These are phyloP conservation scores for Hepsetus odoe DNA, from an alignment of 2,113 vertebrate genomes.

Conservation along the genomic window DNA sequence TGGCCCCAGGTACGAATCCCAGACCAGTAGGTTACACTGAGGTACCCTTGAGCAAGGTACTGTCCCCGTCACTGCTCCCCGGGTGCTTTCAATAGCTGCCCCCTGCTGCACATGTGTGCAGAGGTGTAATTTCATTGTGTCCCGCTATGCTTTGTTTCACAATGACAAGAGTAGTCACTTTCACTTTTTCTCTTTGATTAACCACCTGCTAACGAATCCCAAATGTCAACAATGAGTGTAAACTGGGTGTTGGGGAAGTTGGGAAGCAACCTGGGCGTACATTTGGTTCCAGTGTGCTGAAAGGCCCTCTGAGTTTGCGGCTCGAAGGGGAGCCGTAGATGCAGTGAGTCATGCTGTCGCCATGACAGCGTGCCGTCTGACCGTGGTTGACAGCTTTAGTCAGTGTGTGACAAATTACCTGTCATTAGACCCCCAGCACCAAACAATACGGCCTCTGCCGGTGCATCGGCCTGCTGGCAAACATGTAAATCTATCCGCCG, in stretches of 20 bases:
- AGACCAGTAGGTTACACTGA: too few relatives aligned
- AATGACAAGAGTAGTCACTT: too few relatives aligned
- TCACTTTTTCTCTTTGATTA: too few relatives aligned
- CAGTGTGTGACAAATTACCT: constrained; percentile 56
- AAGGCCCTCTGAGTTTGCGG: constrained; percentile 11
- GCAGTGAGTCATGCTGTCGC: constrained; percentile 50
- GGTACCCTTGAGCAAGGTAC: too few relatives aligned
- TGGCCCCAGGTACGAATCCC: too few relatives aligned
- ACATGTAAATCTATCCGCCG: constrained; percentile 41
- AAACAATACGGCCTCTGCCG: constrained; percentile 43
- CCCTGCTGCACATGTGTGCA: too few relatives aligned
- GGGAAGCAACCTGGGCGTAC: neutral
- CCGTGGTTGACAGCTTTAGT: constrained; percentile 51
- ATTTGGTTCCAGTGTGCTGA: neutral
- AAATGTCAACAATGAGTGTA: neutral
- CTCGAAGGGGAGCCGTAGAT: constrained; percentile 8
- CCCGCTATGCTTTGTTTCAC: too few relatives aligned
- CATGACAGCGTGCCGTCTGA: constrained; percentile 52
- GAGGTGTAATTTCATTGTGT: too few relatives aligned
- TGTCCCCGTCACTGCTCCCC: too few relatives aligned
- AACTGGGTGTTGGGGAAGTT: neutral
- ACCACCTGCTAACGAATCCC: neutral
- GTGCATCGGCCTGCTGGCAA: constrained; percentile 42
- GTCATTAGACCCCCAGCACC: constrained; percentile 50
- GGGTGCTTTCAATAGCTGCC: too few relatives aligned